phyloP scores from a whole-genome alignment of 2,888 invertebrate species.

The Eueremaeus valkanovi region DNA sequence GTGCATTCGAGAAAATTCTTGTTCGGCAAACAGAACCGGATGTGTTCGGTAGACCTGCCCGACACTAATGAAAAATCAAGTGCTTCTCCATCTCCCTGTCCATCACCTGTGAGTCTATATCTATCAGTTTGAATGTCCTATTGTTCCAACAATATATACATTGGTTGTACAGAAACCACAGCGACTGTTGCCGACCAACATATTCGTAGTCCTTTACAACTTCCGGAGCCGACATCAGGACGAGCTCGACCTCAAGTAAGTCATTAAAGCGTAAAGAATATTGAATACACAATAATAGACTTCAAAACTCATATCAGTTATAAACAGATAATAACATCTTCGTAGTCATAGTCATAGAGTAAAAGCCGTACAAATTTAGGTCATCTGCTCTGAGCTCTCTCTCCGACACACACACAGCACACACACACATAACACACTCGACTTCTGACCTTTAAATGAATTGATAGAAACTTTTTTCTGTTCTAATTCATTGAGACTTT shows the following conservation, averaged over 20 bases:
- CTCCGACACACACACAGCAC: too few species aligned
- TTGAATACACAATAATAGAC: background rate
- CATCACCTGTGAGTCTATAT: conserved; percentile 64
- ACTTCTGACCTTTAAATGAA: conserved; percentile 15
- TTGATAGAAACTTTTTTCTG: too few species aligned
- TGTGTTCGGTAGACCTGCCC: conserved; percentile 89
- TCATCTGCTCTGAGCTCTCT: background rate
- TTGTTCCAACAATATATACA: conserved; percentile 6
- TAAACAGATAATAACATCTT: too few species aligned
- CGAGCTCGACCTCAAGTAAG: conserved; percentile 81
- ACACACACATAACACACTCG: background rate
- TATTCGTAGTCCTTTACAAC: conserved; percentile 91
- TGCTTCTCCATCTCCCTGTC: conserved; percentile 88
- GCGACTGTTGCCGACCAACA: conserved; percentile 77
- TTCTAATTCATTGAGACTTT: too few species aligned
- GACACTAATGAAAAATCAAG: conserved; percentile 87
- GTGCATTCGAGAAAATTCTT: conserved; percentile 67
- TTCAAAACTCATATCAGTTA: too few species aligned
- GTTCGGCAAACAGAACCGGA: conserved; percentile 74
- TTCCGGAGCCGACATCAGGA: conserved; percentile 90
- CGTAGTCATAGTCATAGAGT: too few species aligned
- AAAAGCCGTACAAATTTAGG: background rate
- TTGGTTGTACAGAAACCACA: conserved; percentile 67
- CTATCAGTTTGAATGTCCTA: background rate
- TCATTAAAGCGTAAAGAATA: background rate